These are phyloP conservation scores for Lamprotornis superbus DNA, from an alignment of 2,113 vertebrate species.

Conservation along the genomic window DNA sequence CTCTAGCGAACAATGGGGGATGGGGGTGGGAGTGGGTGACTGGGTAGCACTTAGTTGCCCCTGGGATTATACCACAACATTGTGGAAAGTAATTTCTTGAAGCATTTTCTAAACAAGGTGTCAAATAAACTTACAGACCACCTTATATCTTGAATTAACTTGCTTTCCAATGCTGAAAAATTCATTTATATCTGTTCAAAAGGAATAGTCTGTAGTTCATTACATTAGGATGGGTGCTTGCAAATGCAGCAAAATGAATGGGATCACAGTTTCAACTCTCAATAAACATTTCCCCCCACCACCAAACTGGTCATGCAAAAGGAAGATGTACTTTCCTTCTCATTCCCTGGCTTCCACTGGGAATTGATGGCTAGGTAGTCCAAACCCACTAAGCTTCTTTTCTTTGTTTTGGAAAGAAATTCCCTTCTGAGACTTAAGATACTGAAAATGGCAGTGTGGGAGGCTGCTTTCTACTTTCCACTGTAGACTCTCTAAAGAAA, in stretches of 20 bases:
- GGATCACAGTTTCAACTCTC: background rate
- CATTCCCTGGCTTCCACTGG: background rate
- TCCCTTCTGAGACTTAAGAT: background rate
- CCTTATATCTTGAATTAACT: background rate
- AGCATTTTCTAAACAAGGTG: background rate
- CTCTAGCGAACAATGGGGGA: background rate
- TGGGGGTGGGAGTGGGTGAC: fast-evolving
- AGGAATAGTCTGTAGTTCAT: background rate
- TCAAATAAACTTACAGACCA: background rate
- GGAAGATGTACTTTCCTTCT: background rate
- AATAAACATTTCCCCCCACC: background rate
- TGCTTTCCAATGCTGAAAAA: background rate
- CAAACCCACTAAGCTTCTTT: background rate
- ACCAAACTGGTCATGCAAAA: background rate
- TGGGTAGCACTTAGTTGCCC: background rate
- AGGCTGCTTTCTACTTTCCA: background rate
- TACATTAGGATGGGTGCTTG: background rate
- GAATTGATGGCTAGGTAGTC: background rate
- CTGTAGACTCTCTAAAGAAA: background rate
- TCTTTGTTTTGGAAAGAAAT: background rate
- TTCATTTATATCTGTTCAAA: background rate
- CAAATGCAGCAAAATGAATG: background rate
- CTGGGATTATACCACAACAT: background rate
- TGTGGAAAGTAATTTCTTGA: background rate
- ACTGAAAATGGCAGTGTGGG: fast-evolving